Conservation (phyloP, 2,113 vertebrate genomes). For the Hippoglossus stenolepis region DNA sequence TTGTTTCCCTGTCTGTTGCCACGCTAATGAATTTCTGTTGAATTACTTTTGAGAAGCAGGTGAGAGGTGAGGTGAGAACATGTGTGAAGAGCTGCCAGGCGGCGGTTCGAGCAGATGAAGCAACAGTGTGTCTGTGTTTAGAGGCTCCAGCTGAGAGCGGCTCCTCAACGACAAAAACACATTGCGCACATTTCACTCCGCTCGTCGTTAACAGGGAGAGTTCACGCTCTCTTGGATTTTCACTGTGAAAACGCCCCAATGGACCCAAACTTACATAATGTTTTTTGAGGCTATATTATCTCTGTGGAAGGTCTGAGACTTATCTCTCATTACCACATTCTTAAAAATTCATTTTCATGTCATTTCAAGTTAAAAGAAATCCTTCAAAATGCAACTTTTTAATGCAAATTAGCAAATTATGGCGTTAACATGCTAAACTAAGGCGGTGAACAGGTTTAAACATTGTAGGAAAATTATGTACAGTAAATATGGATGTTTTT, state of each 20-base stretch:
- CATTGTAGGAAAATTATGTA: no score
- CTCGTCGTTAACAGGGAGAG: background rate
- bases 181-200: conserved; percentile 31
- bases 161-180: conserved; percentile 54
- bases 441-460: background rate
- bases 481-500: no score
- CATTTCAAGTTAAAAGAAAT: no score
- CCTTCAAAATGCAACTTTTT: no score
- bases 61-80: conserved; percentile 42
- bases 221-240: background rate
- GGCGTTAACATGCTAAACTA: background rate
- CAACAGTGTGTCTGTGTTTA: conserved; percentile 50
- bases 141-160: conserved; percentile 46
- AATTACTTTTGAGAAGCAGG: conserved; percentile 44
- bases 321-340: no score
- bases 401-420: background rate
- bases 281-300: background rate
- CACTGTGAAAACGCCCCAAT: background rate
- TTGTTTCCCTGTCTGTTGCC: conserved; percentile 17
- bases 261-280: background rate
- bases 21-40: conserved; percentile 64
- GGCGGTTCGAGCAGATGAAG: conserved; percentile 40
- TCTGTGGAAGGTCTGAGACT: no score
- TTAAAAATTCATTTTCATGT: no score
- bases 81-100: conserved; percentile 35